phyloP scores from a whole-genome alignment of 2,888 invertebrate genomes.

The Chorisops tibialis region DNA sequence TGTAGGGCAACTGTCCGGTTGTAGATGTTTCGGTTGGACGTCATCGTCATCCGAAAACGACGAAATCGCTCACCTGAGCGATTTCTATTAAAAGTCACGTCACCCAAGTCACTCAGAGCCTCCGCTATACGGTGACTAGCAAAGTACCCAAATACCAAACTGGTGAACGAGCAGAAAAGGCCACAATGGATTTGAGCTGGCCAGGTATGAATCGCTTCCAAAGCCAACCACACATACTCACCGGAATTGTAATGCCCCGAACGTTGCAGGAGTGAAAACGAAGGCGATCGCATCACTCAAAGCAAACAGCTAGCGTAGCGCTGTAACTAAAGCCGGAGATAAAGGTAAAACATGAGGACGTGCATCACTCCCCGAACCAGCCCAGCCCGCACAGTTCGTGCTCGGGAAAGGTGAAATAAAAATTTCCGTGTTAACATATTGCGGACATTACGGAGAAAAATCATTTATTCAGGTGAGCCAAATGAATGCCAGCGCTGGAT shows the following conservation, averaged over 20 bases:
- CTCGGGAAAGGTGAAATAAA: neutral
- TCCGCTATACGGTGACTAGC: no score
- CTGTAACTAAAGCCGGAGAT: conserved; percentile 13
- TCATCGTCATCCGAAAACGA: neutral
- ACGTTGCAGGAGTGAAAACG: neutral
- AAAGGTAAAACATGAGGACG: neutral
- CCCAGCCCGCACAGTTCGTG: neutral
- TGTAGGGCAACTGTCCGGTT: no score
- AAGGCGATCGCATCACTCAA: conserved; percentile 1
- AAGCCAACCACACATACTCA: no score
- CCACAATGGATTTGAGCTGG: no score
- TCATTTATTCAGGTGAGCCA: neutral
- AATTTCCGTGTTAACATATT: conserved; percentile 10
- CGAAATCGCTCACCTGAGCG: conserved; percentile 6
- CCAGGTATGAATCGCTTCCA: no score
- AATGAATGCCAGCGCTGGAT: neutral
- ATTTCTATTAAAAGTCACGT: conserved; percentile 19
- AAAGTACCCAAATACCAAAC: conserved; percentile 10
- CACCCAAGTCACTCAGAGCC: neutral
- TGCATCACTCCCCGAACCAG: neutral
- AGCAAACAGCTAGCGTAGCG: conserved; percentile 8
- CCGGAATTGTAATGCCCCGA: no score
- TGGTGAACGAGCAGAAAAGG: no score
- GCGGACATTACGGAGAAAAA: conserved; percentile 7
- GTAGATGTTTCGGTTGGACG: no score